phyloP scores from a whole-genome alignment of 1,140 invertebrate genomes.

The Mactra quadrangularis region DNA sequence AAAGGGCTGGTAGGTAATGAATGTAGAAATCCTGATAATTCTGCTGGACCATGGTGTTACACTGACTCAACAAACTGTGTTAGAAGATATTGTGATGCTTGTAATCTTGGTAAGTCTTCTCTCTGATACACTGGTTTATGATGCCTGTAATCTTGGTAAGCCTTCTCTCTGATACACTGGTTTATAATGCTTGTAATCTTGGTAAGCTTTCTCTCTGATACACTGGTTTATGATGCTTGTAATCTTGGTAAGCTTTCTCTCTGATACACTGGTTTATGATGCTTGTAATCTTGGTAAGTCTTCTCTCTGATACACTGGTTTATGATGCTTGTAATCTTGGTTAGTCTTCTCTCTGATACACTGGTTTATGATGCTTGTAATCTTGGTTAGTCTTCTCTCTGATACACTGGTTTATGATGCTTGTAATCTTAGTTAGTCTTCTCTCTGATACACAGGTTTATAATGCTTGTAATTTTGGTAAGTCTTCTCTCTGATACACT shows the following conservation, averaged over 20 bases:
- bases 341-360: too few relatives aligned
- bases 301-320: too few relatives aligned
- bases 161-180: background rate
- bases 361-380: too few relatives aligned
- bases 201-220: background rate
- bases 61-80: background rate
- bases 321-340: too few relatives aligned
- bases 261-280: background rate
- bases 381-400: too few relatives aligned
- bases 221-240: background rate
- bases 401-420: too few relatives aligned
- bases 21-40: slow-evolving; percentile 29
- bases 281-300: background rate
- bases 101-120: slow-evolving; percentile 9
- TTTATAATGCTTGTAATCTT: background rate
- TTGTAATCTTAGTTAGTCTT: too few relatives aligned
- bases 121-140: background rate
- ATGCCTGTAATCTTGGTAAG: background rate
- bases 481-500: too few relatives aligned
- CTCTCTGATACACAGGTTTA: too few relatives aligned
- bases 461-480: too few relatives aligned
- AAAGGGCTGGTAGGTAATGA: background rate
- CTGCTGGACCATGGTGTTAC: slow-evolving; percentile 18
- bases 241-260: background rate
- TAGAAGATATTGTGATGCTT: slow-evolving; percentile 28